Evolutionary conservation across 2,113 vertebrate species (phyloP).

Genomic region (Erythrocercus mccallii): DNA sequence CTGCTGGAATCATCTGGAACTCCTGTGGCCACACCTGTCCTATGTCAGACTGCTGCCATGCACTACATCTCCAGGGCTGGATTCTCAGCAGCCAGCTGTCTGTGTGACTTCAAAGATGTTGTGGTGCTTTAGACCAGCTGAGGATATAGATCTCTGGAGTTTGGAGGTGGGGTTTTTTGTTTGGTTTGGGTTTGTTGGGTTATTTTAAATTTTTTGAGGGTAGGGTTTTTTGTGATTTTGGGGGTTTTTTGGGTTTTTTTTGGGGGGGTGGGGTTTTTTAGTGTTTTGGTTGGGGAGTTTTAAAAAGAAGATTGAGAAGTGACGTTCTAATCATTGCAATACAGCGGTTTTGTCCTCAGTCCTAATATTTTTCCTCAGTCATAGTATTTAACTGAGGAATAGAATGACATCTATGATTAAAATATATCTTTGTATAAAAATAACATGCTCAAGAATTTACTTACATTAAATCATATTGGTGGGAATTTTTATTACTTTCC

Average conservation of each 20-base stretch:
- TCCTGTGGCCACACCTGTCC: background rate
- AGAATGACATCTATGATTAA: slow-evolving; percentile 35
- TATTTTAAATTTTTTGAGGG: background rate
- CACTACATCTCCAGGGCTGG: background rate
- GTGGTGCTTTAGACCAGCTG: background rate
- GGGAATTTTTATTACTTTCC: background rate
- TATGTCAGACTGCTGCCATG: background rate
- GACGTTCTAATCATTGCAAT: background rate
- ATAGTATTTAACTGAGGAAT: slow-evolving; percentile 12
- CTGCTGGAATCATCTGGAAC: background rate
- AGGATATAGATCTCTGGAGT: background rate
- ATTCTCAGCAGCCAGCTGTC: background rate
- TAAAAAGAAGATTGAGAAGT: background rate
- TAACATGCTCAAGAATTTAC: slow-evolving; percentile 43
- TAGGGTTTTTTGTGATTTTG: background rate
- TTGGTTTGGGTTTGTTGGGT: background rate
- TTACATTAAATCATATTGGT: slow-evolving; percentile 19
- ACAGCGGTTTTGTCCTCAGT: background rate
- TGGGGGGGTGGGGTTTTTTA: background rate
- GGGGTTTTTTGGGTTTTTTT: background rate
- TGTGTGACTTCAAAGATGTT: background rate
- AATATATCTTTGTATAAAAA: slow-evolving; percentile 55
- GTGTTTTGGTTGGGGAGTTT: background rate
- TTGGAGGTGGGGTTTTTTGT: background rate
- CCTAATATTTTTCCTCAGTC: background rate